phyloP scores from a whole-genome alignment of 2,797 vertebrate genomes.

The Siniperca undulata region DNA sequence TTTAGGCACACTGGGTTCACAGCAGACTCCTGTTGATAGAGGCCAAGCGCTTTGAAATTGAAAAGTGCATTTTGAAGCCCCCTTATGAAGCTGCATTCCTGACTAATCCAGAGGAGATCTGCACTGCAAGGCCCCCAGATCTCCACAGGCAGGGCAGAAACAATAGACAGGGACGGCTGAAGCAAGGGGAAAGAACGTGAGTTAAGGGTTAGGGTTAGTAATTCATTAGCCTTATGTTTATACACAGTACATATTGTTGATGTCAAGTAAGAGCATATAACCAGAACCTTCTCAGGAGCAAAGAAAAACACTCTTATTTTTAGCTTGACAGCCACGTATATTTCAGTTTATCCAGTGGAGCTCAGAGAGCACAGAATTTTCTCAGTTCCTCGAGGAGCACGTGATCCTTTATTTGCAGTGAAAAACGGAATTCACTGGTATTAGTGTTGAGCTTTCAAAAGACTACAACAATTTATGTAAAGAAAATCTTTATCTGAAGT shows the following conservation, averaged over 20 bases:
- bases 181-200: neutral
- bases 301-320: too few species aligned
- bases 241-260: neutral
- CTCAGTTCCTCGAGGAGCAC: neutral
- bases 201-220: conserved; percentile 8
- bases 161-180: conserved; percentile 12
- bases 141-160: conserved; percentile 8
- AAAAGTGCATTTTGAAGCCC: conserved; percentile 61
- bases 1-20: conserved; percentile 56
- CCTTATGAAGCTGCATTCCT: conserved; percentile 72
- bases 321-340: neutral
- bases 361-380: neutral
- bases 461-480: neutral
- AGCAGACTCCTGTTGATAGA: conserved; percentile 61
- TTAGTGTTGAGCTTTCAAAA: neutral
- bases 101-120: conserved; percentile 64
- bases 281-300: conserved; percentile 11
- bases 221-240: conserved; percentile 26
- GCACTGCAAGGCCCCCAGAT: conserved; percentile 10
- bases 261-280: conserved; percentile 14
- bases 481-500: neutral
- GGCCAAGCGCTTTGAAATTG: conserved; percentile 51
- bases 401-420: conserved; percentile 3
- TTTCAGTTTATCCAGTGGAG: neutral
- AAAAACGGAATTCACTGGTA: neutral